A percentile compares a stretch with the other conserved stretches of the same genome.
These are phyloP conservation scores for Brachionichthys hirsutus DNA, from an alignment of 2,113 vertebrate genomes.

Conservation along the genomic window DNA sequence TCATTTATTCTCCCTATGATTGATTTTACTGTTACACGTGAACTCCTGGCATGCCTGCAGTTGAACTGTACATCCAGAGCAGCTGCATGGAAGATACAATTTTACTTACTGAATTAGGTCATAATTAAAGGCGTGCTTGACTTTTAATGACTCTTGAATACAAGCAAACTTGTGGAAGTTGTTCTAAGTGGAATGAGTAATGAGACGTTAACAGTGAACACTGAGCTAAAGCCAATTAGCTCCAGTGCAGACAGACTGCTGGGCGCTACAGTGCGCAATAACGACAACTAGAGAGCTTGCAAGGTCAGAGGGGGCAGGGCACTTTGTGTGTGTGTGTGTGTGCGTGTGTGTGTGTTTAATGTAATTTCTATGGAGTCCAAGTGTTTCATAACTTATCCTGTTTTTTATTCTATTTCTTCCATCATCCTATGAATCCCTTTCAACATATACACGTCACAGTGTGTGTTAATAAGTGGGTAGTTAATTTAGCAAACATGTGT, in stretches of 20 bases:
- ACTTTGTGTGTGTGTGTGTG: not conserved
- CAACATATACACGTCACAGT: too few relatives aligned
- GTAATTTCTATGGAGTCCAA: too few relatives aligned
- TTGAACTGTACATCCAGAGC: constrained; percentile 10
- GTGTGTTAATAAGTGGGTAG: too few relatives aligned
- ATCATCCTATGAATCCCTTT: too few relatives aligned
- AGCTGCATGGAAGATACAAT: constrained; percentile 42
- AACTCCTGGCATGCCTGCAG: too few relatives aligned
- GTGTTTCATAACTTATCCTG: too few relatives aligned
- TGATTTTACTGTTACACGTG: too few relatives aligned
- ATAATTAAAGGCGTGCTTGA: constrained; percentile 72
- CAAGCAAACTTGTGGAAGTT: constrained; percentile 72
- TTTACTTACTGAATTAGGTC: constrained; percentile 63
- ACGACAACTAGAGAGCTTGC: constrained; percentile 47
- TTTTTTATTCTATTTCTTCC: too few relatives aligned
- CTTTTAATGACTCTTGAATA: constrained; percentile 72
- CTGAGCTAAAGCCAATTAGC: constrained; percentile 68
- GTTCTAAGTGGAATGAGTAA: constrained; percentile 71
- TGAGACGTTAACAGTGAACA: constrained; percentile 67
- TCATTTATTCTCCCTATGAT: too few relatives aligned
- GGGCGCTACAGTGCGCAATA: constrained; percentile 56
- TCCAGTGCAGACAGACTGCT: constrained; percentile 63
- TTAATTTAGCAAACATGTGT: too few relatives aligned
- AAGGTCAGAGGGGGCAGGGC: constrained; percentile 50
- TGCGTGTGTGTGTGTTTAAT: not conserved